Percentiles rank a stretch among this genome's conserved stretches.
Conservation (phyloP, 2,888 invertebrate species). For the Panzeria rudis region DNA sequence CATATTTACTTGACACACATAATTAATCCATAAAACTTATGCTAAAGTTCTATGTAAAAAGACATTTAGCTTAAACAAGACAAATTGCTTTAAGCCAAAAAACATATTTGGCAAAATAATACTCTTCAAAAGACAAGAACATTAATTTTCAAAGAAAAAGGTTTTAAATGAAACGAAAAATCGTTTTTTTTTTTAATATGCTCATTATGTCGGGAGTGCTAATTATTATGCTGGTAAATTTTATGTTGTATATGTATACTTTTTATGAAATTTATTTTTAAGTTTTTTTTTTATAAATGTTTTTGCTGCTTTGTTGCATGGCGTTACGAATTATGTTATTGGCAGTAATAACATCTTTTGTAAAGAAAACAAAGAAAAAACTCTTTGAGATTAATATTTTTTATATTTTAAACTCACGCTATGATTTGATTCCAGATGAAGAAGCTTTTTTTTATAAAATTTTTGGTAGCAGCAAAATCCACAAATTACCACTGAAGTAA, state of each 20-base stretch:
- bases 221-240: slow-evolving; percentile 59
- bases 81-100: background rate
- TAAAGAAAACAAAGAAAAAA: slow-evolving; percentile 24
- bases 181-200: slow-evolving; percentile 15
- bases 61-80: background rate
- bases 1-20: slow-evolving; percentile 11
- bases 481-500: slow-evolving; percentile 54
- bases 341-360: slow-evolving; percentile 54
- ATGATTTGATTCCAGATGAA: slow-evolving; percentile 38
- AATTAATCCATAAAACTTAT: background rate
- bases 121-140: background rate
- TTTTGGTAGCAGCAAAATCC: slow-evolving; percentile 42
- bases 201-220: slow-evolving; percentile 51
- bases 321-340: slow-evolving; percentile 70
- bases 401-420: slow-evolving; percentile 59
- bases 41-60: slow-evolving; percentile 2
- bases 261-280: slow-evolving; percentile 9
- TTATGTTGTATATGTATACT: background rate
- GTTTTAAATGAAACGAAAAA: slow-evolving; percentile 21
- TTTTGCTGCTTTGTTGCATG: slow-evolving; percentile 18
- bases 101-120: background rate
- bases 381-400: slow-evolving; percentile 20
- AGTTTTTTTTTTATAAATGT: slow-evolving; percentile 19
- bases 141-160: background rate
- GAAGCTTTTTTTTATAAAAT: slow-evolving; percentile 21